These are phyloP conservation scores for Dascillus cervinus DNA, from an alignment of 2,888 invertebrate genomes.

Conservation along the genomic window DNA sequence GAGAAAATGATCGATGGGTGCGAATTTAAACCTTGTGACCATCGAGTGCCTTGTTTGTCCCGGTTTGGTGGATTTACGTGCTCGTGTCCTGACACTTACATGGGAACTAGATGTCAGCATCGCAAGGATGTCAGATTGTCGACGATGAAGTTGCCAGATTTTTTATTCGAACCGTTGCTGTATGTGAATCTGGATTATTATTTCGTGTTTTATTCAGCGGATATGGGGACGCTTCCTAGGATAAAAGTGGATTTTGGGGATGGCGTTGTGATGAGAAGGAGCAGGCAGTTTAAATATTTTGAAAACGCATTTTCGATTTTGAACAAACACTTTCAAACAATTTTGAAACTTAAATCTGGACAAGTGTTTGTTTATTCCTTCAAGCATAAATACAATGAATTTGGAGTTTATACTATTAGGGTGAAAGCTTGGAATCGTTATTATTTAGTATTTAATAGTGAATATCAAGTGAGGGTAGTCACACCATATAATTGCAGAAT, in stretches of 20 bases:
- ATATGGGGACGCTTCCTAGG: conserved; percentile 1
- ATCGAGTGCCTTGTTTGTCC: neutral
- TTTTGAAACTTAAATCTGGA: neutral
- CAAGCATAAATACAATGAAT: neutral
- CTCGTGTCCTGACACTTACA: neutral
- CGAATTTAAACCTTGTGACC: neutral
- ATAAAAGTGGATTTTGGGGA: conserved; percentile 5
- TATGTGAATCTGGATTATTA: conserved; percentile 1
- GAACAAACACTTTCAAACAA: conserved; percentile 1
- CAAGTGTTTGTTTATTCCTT: neutral
- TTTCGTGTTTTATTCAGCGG: neutral
- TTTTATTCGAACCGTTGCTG: conserved; percentile 4
- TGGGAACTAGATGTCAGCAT: conserved; percentile 4
- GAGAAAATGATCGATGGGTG: conserved; percentile 1
- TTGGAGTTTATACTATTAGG: neutral
- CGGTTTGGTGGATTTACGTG: conserved; percentile 6
- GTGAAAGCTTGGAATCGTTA: conserved; percentile 1
- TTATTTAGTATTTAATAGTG: conserved; percentile 1
- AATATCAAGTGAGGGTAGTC: conserved; percentile 4
- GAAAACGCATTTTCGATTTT: neutral
- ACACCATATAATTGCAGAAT: neutral
- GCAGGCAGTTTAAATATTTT: neutral
- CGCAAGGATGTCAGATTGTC: neutral
- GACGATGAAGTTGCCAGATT: conserved; percentile 3
- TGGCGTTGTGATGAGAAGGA: conserved; percentile 1